Evolutionary conservation across 2,888 invertebrate species (phyloP).

Genomic region (Lochmaea capreae): DNA sequence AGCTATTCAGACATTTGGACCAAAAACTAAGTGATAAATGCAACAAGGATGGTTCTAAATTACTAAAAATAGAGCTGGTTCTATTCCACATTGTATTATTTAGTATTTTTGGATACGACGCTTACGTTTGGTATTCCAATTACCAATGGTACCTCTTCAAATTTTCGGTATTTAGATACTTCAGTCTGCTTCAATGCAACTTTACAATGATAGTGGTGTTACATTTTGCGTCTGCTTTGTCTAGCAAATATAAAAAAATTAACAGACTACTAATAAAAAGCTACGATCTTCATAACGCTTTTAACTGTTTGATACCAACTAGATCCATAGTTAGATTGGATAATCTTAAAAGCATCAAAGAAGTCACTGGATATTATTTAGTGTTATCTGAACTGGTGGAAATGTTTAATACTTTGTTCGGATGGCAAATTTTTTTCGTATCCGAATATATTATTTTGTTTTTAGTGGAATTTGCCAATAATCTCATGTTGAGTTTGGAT

Average conservation of each 20-base stretch:
- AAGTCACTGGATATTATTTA: slow-evolving; percentile 43
- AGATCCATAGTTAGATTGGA: slow-evolving; percentile 31
- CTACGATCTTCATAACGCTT: slow-evolving; percentile 39
- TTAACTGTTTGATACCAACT: slow-evolving; percentile 39
- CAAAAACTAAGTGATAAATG: slow-evolving; percentile 34
- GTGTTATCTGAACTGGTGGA: slow-evolving; percentile 43
- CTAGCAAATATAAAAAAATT: slow-evolving; percentile 38
- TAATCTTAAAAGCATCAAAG: slow-evolving; percentile 42
- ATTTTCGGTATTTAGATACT: slow-evolving; percentile 35
- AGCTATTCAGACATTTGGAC: slow-evolving; percentile 37
- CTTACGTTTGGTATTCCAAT: slow-evolving; percentile 36
- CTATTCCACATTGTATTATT: slow-evolving; percentile 29
- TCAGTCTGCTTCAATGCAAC: slow-evolving; percentile 33
- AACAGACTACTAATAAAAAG: slow-evolving; percentile 39
- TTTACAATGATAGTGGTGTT: slow-evolving; percentile 34
- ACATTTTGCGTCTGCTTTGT: slow-evolving; percentile 43
- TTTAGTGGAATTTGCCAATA: slow-evolving; percentile 37
- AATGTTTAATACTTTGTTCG: slow-evolving; percentile 45
- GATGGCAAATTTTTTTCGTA: slow-evolving; percentile 44
- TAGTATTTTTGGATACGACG: slow-evolving; percentile 38
- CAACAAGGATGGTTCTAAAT: neutral
- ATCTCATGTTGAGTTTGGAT: slow-evolving; percentile 38
- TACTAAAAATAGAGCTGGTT: slow-evolving; percentile 29
- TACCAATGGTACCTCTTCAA: slow-evolving; percentile 33
- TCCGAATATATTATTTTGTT: slow-evolving; percentile 38